Conservation (phyloP, 2,113 vertebrate species). For the Larimichthys crocea region DNA sequence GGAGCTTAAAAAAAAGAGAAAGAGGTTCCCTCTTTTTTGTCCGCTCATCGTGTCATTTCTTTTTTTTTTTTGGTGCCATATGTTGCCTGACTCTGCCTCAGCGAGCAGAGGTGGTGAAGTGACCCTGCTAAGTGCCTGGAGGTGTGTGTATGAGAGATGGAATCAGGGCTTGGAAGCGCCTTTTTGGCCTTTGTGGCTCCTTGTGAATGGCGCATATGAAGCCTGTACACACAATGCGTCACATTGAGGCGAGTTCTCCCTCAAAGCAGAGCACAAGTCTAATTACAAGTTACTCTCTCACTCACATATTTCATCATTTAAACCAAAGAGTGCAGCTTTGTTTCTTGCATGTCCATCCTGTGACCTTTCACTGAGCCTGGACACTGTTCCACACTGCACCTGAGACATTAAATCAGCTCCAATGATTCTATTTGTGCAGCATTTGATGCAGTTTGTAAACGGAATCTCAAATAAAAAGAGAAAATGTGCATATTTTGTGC, state of each 20-base stretch:
- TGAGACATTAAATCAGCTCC: neutral
- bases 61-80: conserved; percentile 18
- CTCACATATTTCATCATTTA: neutral
- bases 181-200: conserved; percentile 48
- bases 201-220: conserved; percentile 49
- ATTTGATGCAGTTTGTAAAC: neutral
- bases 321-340: neutral
- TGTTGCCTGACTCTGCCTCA: conserved; percentile 25
- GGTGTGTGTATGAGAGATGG: conserved; percentile 30
- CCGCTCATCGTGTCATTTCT: neutral
- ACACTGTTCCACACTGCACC: neutral
- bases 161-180: conserved; percentile 40
- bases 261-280: neutral
- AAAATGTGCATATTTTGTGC: neutral
- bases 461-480: neutral
- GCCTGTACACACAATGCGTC: conserved; percentile 53
- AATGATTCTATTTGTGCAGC: neutral
- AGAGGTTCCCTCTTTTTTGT: neutral
- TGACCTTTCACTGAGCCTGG: conserved; percentile 46
- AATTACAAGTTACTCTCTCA: conserved; percentile 37
- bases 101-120: conserved; percentile 17
- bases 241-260: conserved; percentile 18
- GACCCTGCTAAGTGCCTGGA: conserved; percentile 41
- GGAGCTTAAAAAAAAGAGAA: too few species aligned
- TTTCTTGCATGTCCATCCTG: conserved; percentile 5